phyloP scores from a whole-genome alignment of 2,888 invertebrate genomes.

The Polymixis lichenea region DNA sequence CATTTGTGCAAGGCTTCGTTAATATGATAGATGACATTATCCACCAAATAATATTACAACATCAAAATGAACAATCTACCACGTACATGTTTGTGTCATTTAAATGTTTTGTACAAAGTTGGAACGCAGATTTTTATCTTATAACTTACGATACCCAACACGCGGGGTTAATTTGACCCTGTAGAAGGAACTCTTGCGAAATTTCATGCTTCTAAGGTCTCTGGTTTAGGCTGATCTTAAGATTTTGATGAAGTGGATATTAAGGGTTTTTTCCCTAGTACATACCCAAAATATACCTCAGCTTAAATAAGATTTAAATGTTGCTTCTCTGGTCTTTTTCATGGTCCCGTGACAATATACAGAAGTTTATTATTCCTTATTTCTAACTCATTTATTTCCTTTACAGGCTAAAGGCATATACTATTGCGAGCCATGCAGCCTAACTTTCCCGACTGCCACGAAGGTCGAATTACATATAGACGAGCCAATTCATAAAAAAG shows the following conservation, averaged over 20 bases:
- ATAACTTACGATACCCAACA: too few relatives aligned
- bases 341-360: background rate
- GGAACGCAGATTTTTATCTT: too few relatives aligned
- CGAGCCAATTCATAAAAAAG: constrained; percentile 31
- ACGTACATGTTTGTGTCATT: too few relatives aligned
- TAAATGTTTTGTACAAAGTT: too few relatives aligned
- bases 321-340: background rate
- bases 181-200: background rate
- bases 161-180: too few relatives aligned
- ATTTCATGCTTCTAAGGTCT: background rate
- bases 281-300: background rate
- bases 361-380: background rate
- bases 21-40: too few relatives aligned
- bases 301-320: background rate
- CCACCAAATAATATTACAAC: too few relatives aligned
- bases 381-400: background rate
- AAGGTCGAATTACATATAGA: constrained; percentile 49
- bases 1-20: too few relatives aligned
- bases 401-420: constrained; percentile 51
- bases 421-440: constrained; percentile 57
- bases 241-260: background rate
- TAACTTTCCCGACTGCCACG: constrained; percentile 34
- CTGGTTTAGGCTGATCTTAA: background rate
- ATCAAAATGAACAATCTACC: too few relatives aligned
- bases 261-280: background rate